phyloP scores from a whole-genome alignment of 2,797 vertebrate genomes.

The Neomorphus geoffroyi region DNA sequence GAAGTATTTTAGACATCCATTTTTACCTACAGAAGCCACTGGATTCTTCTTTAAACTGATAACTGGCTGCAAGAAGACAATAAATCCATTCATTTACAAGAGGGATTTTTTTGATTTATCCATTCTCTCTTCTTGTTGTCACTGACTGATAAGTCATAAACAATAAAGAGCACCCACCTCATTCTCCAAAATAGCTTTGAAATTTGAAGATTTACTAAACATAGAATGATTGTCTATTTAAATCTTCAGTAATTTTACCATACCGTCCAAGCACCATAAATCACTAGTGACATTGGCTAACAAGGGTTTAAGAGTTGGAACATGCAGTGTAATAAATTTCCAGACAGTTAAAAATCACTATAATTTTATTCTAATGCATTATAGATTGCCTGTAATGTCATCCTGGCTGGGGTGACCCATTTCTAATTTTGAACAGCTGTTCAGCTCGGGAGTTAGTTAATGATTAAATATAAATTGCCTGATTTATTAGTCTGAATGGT shows the following conservation, averaged over 20 bases:
- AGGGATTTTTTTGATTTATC: slow-evolving; percentile 61
- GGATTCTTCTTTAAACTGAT: slow-evolving; percentile 44
- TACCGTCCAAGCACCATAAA: slow-evolving; percentile 89
- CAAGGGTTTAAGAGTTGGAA: slow-evolving; percentile 93
- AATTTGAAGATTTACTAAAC: slow-evolving; percentile 88
- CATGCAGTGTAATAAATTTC: slow-evolving; percentile 98
- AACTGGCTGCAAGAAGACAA: slow-evolving; percentile 25
- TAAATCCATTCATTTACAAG: slow-evolving; percentile 61
- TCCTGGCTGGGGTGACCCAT: slow-evolving; percentile 95
- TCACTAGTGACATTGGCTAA: slow-evolving; percentile 91
- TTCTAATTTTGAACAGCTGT: slow-evolving; percentile 99
- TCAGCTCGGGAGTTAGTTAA: slow-evolving; percentile 98
- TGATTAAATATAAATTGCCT: slow-evolving; percentile 99
- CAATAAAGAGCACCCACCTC: slow-evolving; percentile 78
- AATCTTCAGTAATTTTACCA: slow-evolving; percentile 91
- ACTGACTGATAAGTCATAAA: slow-evolving; percentile 73
- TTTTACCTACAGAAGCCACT: slow-evolving; percentile 4
- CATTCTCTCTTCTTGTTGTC: slow-evolving; percentile 55
- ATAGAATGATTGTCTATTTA: slow-evolving; percentile 90
- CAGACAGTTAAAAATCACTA: slow-evolving; percentile 99
- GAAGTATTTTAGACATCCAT: not conserved
- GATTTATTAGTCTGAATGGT: slow-evolving; percentile 99
- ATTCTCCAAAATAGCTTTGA: slow-evolving; percentile 84
- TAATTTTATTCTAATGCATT: slow-evolving; percentile 99
- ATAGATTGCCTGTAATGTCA: slow-evolving; percentile 99